Evolutionary conservation across 2,888 invertebrate species (phyloP).

Genomic region (Aromia moschata): DNA sequence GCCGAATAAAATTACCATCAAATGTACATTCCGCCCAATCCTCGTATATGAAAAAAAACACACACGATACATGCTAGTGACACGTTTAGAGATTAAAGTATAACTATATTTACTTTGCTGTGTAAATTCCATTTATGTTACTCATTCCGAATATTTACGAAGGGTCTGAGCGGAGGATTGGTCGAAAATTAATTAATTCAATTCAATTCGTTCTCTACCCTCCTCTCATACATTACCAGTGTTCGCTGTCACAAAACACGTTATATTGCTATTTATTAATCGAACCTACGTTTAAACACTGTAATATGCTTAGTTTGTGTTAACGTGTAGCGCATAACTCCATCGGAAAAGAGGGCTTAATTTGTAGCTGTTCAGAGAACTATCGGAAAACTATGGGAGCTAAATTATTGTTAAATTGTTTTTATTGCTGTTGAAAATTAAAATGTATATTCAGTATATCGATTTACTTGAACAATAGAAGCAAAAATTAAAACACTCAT

Average conservation of each 20-base stretch:
- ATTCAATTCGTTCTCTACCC: conserved; percentile 41
- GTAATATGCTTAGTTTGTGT: neutral
- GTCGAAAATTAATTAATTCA: conserved; percentile 52
- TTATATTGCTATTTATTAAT: conserved; percentile 31
- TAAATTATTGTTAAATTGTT: too few species aligned
- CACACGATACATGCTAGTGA: conserved; percentile 17
- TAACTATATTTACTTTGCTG: conserved; percentile 37
- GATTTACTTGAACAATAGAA: too few species aligned
- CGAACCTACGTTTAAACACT: conserved; percentile 19
- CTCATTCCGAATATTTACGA: conserved; percentile 47
- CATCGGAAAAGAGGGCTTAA: too few species aligned
- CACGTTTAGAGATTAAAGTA: conserved; percentile 37
- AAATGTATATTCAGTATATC: too few species aligned
- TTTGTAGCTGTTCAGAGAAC: too few species aligned
- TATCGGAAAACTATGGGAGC: too few species aligned
- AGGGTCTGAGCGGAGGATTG: conserved; percentile 44
- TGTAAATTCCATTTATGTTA: conserved; percentile 44
- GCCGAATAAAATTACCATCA: conserved; percentile 19
- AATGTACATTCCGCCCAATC: neutral
- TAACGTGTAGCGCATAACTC: too few species aligned
- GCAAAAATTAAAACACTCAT: too few species aligned
- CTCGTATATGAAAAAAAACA: too few species aligned
- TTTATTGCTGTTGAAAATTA: too few species aligned
- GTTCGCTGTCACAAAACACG: conserved; percentile 33
- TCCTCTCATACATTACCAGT: conserved; percentile 17